phyloP scores from a whole-genome alignment of 2,888 invertebrate species.

The Cheilosia urbana region DNA sequence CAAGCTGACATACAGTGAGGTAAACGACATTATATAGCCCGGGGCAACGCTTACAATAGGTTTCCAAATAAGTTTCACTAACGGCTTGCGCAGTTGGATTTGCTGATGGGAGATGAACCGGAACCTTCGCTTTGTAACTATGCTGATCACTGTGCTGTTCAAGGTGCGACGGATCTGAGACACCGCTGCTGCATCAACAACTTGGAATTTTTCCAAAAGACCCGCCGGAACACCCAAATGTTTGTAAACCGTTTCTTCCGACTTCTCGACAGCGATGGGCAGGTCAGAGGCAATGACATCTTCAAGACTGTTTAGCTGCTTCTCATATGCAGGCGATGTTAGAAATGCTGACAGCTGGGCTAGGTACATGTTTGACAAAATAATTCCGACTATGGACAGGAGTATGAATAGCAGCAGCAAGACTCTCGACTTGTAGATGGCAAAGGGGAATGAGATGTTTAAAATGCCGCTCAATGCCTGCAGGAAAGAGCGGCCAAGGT shows the following conservation, averaged over 20 bases:
- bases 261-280: not conserved
- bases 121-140: not conserved
- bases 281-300: slow-evolving; percentile 58
- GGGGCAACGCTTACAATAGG: not conserved
- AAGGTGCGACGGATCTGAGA: not conserved
- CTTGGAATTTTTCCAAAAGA: not conserved
- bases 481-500: not conserved
- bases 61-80: not conserved
- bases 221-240: not conserved
- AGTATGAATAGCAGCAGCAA: slow-evolving; percentile 21
- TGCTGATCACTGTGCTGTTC: not conserved
- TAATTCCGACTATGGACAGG: slow-evolving; percentile 78
- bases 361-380: slow-evolving; percentile 78
- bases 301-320: slow-evolving; percentile 70
- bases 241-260: not conserved
- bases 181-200: not conserved
- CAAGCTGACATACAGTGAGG: not conserved
- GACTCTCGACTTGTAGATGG: not conserved
- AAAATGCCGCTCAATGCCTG: slow-evolving; percentile 6
- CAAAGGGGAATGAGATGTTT: not conserved
- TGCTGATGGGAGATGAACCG: not conserved
- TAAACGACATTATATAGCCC: not conserved
- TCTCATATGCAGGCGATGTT: slow-evolving; percentile 74
- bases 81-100: not conserved
- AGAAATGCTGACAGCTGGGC: slow-evolving; percentile 80